Evolutionary conservation across 2,113 vertebrate genomes (phyloP).

Genomic region (Cygnus buccinator): DNA sequence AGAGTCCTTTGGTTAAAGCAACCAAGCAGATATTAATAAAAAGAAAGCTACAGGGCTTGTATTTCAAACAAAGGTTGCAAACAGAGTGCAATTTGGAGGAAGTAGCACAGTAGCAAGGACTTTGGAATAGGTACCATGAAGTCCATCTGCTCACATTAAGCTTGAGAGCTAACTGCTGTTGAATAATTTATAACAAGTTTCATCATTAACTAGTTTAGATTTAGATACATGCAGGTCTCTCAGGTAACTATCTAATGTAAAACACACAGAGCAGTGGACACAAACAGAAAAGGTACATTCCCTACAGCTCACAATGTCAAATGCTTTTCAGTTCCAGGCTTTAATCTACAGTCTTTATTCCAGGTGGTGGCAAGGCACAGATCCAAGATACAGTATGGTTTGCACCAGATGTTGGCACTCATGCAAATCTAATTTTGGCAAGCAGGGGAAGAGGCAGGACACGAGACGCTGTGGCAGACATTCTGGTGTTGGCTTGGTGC

Average conservation of each 20-base stretch:
- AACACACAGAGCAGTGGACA: neutral
- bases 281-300: neutral
- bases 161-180: neutral
- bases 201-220: neutral
- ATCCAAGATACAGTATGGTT: slow-evolving; percentile 26
- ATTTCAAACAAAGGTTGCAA: neutral
- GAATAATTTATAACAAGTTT: neutral
- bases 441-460: neutral
- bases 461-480: neutral
- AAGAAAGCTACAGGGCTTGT: neutral
- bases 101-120: neutral
- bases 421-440: slow-evolving; percentile 23
- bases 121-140: neutral
- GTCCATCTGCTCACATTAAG: neutral
- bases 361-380: slow-evolving; percentile 41
- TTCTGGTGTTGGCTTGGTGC: slow-evolving; percentile 7
- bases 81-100: neutral
- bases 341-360: neutral
- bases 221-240: neutral
- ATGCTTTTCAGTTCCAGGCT: slow-evolving; percentile 7
- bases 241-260: neutral
- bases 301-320: slow-evolving; percentile 34
- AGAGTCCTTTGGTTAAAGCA: neutral
- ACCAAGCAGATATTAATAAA: neutral
- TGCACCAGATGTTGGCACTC: slow-evolving; percentile 36